Percentiles rank a stretch among this genome's conserved stretches.
Evolutionary conservation across 2,113 vertebrate genomes (phyloP).

Genomic region (Takifugu bimaculatus): DNA sequence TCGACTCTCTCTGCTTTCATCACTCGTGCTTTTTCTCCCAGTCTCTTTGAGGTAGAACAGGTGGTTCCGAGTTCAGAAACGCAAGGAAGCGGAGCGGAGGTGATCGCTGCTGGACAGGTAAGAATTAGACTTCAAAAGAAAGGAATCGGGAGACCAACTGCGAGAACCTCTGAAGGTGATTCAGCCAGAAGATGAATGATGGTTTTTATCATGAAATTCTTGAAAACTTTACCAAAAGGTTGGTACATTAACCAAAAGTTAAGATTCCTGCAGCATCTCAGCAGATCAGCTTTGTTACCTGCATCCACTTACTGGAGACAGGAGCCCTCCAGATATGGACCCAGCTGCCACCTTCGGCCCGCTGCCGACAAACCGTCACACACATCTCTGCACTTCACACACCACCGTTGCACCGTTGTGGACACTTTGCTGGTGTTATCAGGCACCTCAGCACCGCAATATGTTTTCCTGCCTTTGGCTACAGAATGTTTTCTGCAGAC

Average conservation of each 20-base stretch:
- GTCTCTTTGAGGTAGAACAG: conserved; percentile 29
- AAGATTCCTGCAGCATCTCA: no score
- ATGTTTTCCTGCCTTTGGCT: conserved; percentile 43
- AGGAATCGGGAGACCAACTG: not conserved
- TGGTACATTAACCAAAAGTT: no score
- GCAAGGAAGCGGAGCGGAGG: conserved; percentile 10
- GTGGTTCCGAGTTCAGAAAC: conserved; percentile 16
- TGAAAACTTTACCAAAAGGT: no score
- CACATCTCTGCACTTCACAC: not conserved
- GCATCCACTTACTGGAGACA: no score
- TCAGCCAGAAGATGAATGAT: no score
- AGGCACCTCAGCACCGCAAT: conserved; percentile 32
- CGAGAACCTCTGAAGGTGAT: not conserved
- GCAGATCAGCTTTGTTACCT: no score
- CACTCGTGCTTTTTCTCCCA: not conserved
- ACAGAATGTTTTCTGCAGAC: conserved; percentile 29
- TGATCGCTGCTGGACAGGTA: conserved; percentile 13
- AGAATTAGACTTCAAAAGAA: conserved; percentile 1
- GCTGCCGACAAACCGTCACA: not conserved
- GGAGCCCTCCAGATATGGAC: no score
- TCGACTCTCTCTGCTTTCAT: conserved; percentile 3
- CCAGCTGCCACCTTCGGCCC: not conserved
- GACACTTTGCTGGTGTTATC: conserved; percentile 25
- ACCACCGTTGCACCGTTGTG: not conserved
- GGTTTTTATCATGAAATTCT: no score